These are phyloP conservation scores for Morpho helenor DNA, from an alignment of 2,888 invertebrate species.

Conservation along the genomic window DNA sequence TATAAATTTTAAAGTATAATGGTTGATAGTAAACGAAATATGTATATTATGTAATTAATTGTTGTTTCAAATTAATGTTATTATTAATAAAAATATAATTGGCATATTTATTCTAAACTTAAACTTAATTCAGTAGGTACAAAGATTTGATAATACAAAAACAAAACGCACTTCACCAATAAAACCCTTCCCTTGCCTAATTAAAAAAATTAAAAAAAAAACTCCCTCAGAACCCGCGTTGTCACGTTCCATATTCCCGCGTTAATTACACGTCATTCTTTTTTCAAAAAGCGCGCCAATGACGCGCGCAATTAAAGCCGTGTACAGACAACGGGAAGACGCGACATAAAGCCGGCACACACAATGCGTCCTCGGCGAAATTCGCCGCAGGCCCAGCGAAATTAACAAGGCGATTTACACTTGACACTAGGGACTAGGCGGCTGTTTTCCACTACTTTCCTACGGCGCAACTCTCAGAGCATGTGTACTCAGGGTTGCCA, in stretches of 20 bases:
- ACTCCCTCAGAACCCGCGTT: constrained; percentile 74
- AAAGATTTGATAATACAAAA: constrained; percentile 30
- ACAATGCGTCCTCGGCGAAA: constrained; percentile 78
- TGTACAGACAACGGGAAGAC: constrained; percentile 78
- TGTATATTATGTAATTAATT: no score
- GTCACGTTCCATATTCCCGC: constrained; percentile 79
- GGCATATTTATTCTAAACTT: no score
- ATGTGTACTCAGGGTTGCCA: constrained; percentile 33
- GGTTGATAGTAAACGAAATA: no score
- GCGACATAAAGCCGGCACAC: constrained; percentile 75
- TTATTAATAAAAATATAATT: no score
- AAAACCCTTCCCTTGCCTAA: constrained; percentile 64
- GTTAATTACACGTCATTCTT: constrained; percentile 80
- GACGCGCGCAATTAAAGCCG: constrained; percentile 78
- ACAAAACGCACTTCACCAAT: constrained; percentile 41
- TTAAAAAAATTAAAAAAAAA: constrained; percentile 67
- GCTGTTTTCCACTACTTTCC: constrained; percentile 71
- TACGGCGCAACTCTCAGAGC: constrained; percentile 42
- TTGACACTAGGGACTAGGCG: constrained; percentile 76
- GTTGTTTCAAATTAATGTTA: no score
- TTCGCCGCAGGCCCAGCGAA: constrained; percentile 77
- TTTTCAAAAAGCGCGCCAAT: constrained; percentile 77
- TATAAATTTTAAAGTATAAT: no score
- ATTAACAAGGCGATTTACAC: constrained; percentile 81
- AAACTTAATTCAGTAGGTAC: constrained; percentile 15